Evolutionary conservation across 2,113 vertebrate genomes (phyloP), one percentile per base, ranked within the genome.

Genomic region (Dromas ardeola): DNA sequence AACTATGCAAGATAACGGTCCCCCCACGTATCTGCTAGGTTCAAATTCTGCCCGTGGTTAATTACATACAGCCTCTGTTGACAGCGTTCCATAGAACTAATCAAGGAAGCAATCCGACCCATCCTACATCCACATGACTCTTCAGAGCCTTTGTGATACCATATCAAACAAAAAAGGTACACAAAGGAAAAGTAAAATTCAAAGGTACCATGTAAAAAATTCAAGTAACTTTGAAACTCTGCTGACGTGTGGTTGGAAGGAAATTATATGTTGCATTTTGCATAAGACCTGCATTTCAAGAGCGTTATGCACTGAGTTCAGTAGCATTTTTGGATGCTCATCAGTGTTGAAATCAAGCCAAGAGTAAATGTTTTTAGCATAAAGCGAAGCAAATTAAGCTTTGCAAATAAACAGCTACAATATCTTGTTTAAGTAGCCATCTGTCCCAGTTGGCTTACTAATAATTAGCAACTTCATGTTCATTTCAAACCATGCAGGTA

Each of bases 401-500:
- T 88, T 91, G 43, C 67, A 94, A 94, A 93, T 74, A 95, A 94
- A 84, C 55, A 94, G 5, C 63, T 69, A 87, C 49, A 91, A 9
- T 70, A 55, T 63, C 58, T 81, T 53, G 50, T 74, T 86, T 91
- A 78, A 90, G 67, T 86, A 95, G 56, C 74, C 58, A 82, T 88
- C 87, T 84, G 72, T 73, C 84, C 40, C 74, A 55, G 22, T 10
- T 90, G 78, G 29, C 40, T 91, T 77, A 81, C 67, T 88, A 91
- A 91, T 83, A 88, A 86, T 83, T 86, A 91, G 59, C 53, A 86
- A 78, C 42, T 53, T 83, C 38, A 73, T 30, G 62, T 76, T 95
- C 32, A 73, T 73, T 85, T 93, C 82, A 83, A 93, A 88, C 59
- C 74, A n/a, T 27, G 69, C 71, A 95, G 79, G 81, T 96, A 97